Conservation (phyloP, 1,140 invertebrate genomes). For the Bombus turneri region DNA sequence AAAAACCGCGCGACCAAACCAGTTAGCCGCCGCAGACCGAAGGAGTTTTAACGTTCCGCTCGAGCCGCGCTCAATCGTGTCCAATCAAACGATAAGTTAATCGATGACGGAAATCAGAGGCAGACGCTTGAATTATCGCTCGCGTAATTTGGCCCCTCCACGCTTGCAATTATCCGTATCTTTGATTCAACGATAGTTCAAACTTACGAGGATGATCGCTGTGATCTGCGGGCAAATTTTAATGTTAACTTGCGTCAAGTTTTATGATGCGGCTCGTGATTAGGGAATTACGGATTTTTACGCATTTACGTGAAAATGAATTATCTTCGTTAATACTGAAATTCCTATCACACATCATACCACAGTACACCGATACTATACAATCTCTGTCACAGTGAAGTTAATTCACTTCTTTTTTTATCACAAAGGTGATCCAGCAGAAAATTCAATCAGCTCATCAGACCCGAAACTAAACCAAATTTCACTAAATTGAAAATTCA, state of each 20-base stretch:
- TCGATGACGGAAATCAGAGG: constrained; percentile 23
- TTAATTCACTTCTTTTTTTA: too few species aligned
- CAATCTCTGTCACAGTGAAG: too few species aligned
- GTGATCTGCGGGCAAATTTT: not conserved
- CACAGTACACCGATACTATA: too few species aligned
- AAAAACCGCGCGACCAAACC: constrained; percentile 9
- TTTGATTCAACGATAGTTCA: constrained; percentile 20
- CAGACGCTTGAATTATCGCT: constrained; percentile 21
- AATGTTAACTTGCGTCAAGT: not conserved
- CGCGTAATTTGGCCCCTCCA: constrained; percentile 3
- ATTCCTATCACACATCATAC: too few species aligned
- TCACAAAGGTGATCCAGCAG: not conserved
- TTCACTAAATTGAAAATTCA: not conserved
- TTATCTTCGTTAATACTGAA: too few species aligned
- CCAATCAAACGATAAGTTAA: constrained; percentile 13
- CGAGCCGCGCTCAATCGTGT: not conserved
- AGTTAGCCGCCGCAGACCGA: not conserved
- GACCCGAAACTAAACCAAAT: not conserved
- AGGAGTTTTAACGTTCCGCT: not conserved
- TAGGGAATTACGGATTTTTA: not conserved
- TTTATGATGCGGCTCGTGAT: not conserved
- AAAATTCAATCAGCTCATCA: not conserved
- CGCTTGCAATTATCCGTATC: not conserved
- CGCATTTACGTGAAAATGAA: not conserved
- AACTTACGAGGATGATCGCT: constrained; percentile 3